Base-by-base conservation (phyloP, 2,888 invertebrate species). In the Eugnorisma glareosa region DNA sequence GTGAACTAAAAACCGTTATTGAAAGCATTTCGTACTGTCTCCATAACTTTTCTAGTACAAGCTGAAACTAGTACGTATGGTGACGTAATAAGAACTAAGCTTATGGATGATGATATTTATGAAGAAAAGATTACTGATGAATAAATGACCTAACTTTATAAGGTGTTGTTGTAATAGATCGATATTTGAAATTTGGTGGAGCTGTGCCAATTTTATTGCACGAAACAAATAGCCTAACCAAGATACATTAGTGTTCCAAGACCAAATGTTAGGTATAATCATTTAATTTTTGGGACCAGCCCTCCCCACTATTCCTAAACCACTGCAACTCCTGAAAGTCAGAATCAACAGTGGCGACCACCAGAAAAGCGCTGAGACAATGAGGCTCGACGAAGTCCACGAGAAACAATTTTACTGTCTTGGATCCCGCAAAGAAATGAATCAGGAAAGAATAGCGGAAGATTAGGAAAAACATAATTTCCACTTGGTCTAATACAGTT, bases 1-100 rank as follows among this genome's bases (percentile, higher is more conserved):
- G 48, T 63, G 68, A 51, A 31, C 51, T 86, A 79, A 84, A 78
- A 63, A 77, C 75, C 71, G 71, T 88, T 84, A 84, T 77, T 84
- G 68, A 76, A 83, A 83, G 51, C 79, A 68, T 73, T 71, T 81
- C 79, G 66, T 28, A 61, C 43, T 54, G 63, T 40, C 45, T 61
- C 57, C 37, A 51, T 66, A 77, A 83, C 57, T 77, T 73, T 73
- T 75, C 35, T 76, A 51, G 67, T 73, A 51, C 73, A 67, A 64
- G 35, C 24, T 21, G 13, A 72, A 15, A 67, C 24, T 24, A 35
- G 37, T 28, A 37, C 28, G 21, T 2, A 67, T 40, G 54, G 59
- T 67, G 57, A 35, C 61, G 43, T 72, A 67, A 67, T 70, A 35
- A 24, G 24, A 35, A 15, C 82, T 18, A 51, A 67, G 31, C 21